Base-by-base conservation (phyloP, 2,888 invertebrate genomes). In the Pseudococcus viburni region DNA sequence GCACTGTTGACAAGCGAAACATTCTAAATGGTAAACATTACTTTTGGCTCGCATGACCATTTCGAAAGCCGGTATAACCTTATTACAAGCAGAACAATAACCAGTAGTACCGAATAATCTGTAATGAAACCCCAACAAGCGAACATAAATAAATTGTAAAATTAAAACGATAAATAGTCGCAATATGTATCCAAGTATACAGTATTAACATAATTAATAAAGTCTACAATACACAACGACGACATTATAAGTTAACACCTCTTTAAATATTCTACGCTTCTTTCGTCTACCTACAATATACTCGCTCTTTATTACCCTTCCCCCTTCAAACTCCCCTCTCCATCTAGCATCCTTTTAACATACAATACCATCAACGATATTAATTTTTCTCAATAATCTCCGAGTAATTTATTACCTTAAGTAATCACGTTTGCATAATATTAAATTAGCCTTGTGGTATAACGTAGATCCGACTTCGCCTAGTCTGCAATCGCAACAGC, bases 401-500 rank as follows among this genome's bases (percentile, higher is more conserved):
- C n/a, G 4, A 46, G 46, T 46, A 83, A 83, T 83, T 83, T 83
- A 83, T 90, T 90, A 96, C 96, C 98, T 96, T 92, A 99, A 94
- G 93, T 99, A 99, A 92, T 99, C 98, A 91, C 98, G 94, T 92
- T 97, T 96, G 94, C 98, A 99, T 89, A 99, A 94, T 91, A 98
- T 97, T 90, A 98, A 94, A 92, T 98, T 98, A 90, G 98, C 98
- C 92, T 98, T 96, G 86, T 97, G 97, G 93, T 97, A 99, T 87
- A 99, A 94, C 59, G 98, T 97, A 90, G 97, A 97, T 33, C 99
- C 99, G 85, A 98, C 98, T 92, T 99, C 98, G 26, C 98, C 99
- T 89, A 99, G 94, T 88, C 98, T 94, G 92, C 98, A 98, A 93
- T 98, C 98, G 92, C 99, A 99, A 93, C 98, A 98, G 90, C 97